Percentiles rank a stretch among this genome's conserved stretches.
These are phyloP conservation scores for Yasuhikotakia modesta DNA, from an alignment of 2,797 vertebrate species.

Conservation along the genomic window DNA sequence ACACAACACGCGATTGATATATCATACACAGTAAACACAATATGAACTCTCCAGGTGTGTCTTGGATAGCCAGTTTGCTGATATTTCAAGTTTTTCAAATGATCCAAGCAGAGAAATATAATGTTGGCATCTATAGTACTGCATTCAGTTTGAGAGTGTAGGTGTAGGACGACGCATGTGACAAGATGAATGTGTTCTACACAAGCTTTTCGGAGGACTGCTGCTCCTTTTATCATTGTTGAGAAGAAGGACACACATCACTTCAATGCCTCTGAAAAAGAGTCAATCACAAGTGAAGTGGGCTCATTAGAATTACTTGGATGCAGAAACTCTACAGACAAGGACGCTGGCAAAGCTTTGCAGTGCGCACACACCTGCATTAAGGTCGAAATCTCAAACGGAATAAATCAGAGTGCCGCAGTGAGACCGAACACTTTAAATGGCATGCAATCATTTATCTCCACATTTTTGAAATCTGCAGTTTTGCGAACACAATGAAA, in stretches of 20 bases:
- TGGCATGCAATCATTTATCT: conserved; percentile 73
- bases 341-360: conserved; percentile 70
- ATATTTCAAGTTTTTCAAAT: conserved; percentile 12
- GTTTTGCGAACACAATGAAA: conserved; percentile 73
- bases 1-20: not conserved
- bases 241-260: conserved; percentile 58
- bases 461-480: conserved; percentile 61
- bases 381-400: conserved; percentile 67
- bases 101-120: conserved; percentile 12
- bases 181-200: conserved; percentile 45
- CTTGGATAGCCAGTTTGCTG: not conserved
- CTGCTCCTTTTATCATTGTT: conserved; percentile 60
- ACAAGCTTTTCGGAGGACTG: conserved; percentile 52
- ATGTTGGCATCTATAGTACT: conserved; percentile 24
- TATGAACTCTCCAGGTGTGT: not conserved
- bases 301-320: conserved; percentile 73
- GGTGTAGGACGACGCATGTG: conserved; percentile 48
- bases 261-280: conserved; percentile 59
- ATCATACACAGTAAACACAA: not conserved
- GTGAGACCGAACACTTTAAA: conserved; percentile 66
- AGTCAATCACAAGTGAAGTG: conserved; percentile 68
- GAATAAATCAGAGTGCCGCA: conserved; percentile 68
- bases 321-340: conserved; percentile 72
- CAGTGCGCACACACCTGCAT: conserved; percentile 65
- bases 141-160: conserved; percentile 47